A percentile compares a stretch with the other conserved stretches of the same genome.
Conservation (phyloP, 2,113 vertebrate species). For the Glaucomys volans region DNA sequence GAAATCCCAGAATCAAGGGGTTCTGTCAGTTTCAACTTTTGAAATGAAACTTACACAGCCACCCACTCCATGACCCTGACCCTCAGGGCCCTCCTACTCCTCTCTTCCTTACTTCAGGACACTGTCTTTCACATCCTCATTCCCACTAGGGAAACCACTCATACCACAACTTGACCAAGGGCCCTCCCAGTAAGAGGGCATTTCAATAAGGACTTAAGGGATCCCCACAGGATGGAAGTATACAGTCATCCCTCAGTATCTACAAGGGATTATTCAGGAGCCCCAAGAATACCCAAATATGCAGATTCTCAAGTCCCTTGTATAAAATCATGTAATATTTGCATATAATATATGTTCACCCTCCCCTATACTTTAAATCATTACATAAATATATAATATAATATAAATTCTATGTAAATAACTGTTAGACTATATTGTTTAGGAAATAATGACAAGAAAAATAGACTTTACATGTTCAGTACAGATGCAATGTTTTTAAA, state of each 20-base stretch:
- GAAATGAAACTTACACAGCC: background rate
- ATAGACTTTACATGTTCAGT: background rate
- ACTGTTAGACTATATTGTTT: background rate
- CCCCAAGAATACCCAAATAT: background rate
- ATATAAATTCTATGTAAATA: background rate
- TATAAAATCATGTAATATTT: background rate
- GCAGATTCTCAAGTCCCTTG: background rate
- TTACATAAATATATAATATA: background rate
- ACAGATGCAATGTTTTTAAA: background rate
- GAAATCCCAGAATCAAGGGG: background rate
- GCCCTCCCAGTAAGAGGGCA: background rate
- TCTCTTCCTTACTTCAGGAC: background rate
- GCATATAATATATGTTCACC: background rate
- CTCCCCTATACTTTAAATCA: background rate
- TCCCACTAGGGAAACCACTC: background rate
- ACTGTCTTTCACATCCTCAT: background rate
- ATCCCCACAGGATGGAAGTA: background rate
- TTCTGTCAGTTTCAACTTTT: background rate
- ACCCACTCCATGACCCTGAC: too few relatives aligned
- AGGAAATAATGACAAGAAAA: background rate
- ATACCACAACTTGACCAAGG: background rate
- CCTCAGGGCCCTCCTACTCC: rapidly evolving
- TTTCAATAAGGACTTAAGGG: background rate
- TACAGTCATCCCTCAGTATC: background rate
- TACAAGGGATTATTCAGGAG: too few relatives aligned